phyloP scores from a whole-genome alignment of 2,113 vertebrate genomes.

The Chitala chitala region DNA sequence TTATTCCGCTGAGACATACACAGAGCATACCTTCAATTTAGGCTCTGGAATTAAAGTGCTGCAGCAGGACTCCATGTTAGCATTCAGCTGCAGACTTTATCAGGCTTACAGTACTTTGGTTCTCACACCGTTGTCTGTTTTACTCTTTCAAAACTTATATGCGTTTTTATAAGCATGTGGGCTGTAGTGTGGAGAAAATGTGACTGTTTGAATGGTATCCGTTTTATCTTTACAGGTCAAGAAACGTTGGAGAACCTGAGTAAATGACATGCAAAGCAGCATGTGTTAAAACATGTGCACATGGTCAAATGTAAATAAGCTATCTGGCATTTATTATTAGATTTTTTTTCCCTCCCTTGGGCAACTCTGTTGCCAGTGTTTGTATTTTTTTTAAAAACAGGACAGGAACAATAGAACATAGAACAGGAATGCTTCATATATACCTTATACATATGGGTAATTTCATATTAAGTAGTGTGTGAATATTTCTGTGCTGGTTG shows the following conservation, averaged over 20 bases:
- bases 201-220: neutral
- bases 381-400: neutral
- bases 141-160: neutral
- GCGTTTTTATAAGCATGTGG: neutral
- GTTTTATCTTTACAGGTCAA: too few relatives aligned
- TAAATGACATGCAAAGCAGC: too few relatives aligned
- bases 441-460: neutral
- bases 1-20: neutral
- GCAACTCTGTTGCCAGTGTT: neutral
- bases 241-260: too few relatives aligned
- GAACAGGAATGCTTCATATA: constrained; percentile 3
- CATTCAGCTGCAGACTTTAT: neutral
- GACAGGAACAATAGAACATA: too few relatives aligned
- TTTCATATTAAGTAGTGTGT: neutral
- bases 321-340: too few relatives aligned
- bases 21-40: neutral
- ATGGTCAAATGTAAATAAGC: too few relatives aligned
- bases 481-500: neutral
- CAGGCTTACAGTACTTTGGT: neutral
- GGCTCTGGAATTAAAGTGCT: neutral
- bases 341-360: too few relatives aligned
- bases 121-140: neutral
- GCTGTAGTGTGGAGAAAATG: neutral
- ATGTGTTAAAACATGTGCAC: too few relatives aligned
- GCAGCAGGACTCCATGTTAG: too few relatives aligned